phyloP scores from a whole-genome alignment of 2,797 vertebrate species.

The Gila robusta region DNA sequence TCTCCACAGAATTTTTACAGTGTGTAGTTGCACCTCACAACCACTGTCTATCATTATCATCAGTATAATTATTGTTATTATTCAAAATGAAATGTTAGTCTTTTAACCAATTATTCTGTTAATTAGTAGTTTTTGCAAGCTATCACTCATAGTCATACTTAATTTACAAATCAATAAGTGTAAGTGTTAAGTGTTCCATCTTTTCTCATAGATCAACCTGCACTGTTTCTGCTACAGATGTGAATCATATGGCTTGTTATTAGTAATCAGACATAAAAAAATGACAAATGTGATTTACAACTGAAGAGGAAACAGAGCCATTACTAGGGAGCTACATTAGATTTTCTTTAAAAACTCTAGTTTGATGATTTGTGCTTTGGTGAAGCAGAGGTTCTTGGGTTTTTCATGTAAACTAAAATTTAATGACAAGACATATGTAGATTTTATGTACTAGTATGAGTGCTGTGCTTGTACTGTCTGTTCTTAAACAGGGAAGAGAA shows the following conservation, averaged over 20 bases:
- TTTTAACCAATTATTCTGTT: conserved; percentile 17
- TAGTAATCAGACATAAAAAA: neutral
- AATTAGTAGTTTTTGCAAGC: neutral
- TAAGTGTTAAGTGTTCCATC: neutral
- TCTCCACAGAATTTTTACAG: conserved; percentile 14
- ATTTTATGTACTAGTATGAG: conserved; percentile 16
- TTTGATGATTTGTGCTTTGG: neutral
- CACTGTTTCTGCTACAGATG: neutral
- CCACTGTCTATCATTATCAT: neutral
- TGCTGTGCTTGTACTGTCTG: conserved; percentile 29
- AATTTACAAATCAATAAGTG: neutral
- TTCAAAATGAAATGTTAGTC: neutral
- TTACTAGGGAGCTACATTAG: neutral
- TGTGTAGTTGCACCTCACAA: neutral
- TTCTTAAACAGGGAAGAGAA: conserved; percentile 21
- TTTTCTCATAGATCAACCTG: neutral
- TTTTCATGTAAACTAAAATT: conserved; percentile 38
- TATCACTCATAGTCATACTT: neutral
- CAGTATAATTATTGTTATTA: neutral
- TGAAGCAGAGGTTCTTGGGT: neutral
- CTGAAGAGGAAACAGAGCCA: neutral
- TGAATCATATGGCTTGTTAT: neutral
- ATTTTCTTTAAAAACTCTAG: neutral
- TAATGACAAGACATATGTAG: conserved; percentile 44
- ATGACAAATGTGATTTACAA: neutral